phyloP scores from a whole-genome alignment of 2,113 vertebrate species.

The Triplophysa tibetana region DNA sequence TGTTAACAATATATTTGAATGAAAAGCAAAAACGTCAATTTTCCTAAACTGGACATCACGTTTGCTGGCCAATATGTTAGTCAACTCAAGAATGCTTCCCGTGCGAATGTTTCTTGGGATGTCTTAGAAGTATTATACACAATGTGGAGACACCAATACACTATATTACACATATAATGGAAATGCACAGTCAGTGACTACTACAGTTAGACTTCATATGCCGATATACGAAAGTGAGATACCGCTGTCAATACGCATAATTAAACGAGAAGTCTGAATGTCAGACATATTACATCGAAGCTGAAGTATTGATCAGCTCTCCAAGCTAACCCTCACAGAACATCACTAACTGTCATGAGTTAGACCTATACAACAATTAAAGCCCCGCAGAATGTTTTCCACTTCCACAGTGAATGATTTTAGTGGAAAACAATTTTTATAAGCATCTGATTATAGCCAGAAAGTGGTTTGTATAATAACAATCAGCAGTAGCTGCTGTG shows the following conservation, averaged over 20 bases:
- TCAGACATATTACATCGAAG: neutral
- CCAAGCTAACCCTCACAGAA: neutral
- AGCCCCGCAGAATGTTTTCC: neutral
- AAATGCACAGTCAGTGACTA: neutral
- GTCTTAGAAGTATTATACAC: too few relatives aligned
- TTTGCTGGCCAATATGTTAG: too few relatives aligned
- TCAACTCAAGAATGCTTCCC: too few relatives aligned
- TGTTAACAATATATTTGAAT: too few relatives aligned
- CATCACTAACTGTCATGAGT: neutral
- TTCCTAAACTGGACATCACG: too few relatives aligned
- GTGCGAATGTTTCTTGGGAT: too few relatives aligned
- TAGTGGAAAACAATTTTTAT: neutral
- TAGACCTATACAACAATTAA: neutral
- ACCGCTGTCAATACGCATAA: neutral
- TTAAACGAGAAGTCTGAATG: neutral
- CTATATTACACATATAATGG: neutral
- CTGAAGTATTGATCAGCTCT: neutral
- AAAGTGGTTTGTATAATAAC: neutral
- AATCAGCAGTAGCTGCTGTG: neutral
- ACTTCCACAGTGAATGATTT: neutral
- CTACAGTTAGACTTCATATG: neutral
- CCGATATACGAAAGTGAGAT: neutral
- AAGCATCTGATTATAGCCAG: too few relatives aligned
- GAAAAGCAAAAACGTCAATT: too few relatives aligned
- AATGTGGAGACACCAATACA: neutral